Conservation (phyloP, 2,113 vertebrate genomes). For the Pelmatolapia mariae region DNA sequence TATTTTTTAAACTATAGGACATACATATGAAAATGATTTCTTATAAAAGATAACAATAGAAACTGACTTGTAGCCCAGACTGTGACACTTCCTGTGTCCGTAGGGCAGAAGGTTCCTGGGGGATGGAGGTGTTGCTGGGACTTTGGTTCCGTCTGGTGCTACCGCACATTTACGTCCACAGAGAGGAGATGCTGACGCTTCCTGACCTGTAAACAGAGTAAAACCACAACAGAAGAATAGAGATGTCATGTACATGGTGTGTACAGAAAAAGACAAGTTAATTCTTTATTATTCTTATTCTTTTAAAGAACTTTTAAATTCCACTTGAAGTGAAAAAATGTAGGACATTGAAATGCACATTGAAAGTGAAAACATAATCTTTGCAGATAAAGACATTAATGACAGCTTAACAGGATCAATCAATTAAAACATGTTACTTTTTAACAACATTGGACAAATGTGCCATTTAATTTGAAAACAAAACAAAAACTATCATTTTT, state of each 20-base stretch:
- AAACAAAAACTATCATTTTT: not conserved
- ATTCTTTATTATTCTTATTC: not conserved
- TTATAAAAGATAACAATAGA: not conserved
- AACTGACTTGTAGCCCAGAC: conserved; percentile 95
- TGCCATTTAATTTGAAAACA: not conserved
- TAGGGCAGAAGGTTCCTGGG: conserved; percentile 90
- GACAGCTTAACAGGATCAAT: not conserved
- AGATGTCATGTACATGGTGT: not conserved
- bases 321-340: not conserved
- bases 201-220: conserved; percentile 73
- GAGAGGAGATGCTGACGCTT: conserved; percentile 85
- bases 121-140: conserved; percentile 89
- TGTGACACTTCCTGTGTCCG: conserved; percentile 96
- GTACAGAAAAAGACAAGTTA: not conserved
- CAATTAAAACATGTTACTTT: not conserved
- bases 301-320: not conserved
- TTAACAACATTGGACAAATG: not conserved
- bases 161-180: conserved; percentile 78
- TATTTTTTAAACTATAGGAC: not conserved
- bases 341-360: not conserved
- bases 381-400: not conserved
- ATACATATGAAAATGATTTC: not conserved
- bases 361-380: not conserved
- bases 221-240: not conserved
- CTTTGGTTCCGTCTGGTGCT: conserved; percentile 77